Evolutionary conservation across 2,888 invertebrate species (phyloP), one percentile per base, ranked within the genome.

Genomic region (Coleophora flavipennella): DNA sequence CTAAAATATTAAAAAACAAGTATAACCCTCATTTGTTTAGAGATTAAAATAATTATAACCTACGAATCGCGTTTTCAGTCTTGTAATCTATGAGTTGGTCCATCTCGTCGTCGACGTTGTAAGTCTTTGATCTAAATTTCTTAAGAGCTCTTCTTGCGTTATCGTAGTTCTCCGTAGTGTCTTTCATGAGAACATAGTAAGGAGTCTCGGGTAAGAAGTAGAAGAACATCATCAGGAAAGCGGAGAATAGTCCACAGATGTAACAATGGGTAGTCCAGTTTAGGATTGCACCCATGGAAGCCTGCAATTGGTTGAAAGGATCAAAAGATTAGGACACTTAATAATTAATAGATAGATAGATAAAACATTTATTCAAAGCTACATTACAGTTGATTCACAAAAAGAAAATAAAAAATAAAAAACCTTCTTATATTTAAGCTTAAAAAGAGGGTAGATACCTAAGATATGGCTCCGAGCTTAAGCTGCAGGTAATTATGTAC

Each of bases 131-230:
- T 39, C 79, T 57, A 38, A 75, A 71, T 31, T 50, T 56, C 25
- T 42, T 53, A 6, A 79, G 46, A 0, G 46, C 35, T 0, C 20
- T 35, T 33, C 44, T 49, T 0, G 69, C 61, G 0, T 51, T 40
- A 1, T 53, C 56, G 0, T 46, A 41, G 0, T 41, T 54, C 56
- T 0, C 46, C 42, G 0, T 41, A 4, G n/a, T 10, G 48, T 0
- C 50, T 46, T 9, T 60, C 43, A 68, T 42, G 0, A 79, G 55
- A 1, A 65, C 31, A 34, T 45, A 77, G 45, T 74, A 70, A 0
- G 78, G 79, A 0, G 74, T 66, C 40, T 79, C 78, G 1, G 71
- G 66, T 0, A 76, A 58, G 9, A 62, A 48, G 0, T 51, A 41
- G 31, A 57, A 59, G 2, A 48, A 27, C 3, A 55, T 6, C n/a